Conservation (phyloP, 2,888 invertebrate genomes). For the Trichacis sp. region DNA sequence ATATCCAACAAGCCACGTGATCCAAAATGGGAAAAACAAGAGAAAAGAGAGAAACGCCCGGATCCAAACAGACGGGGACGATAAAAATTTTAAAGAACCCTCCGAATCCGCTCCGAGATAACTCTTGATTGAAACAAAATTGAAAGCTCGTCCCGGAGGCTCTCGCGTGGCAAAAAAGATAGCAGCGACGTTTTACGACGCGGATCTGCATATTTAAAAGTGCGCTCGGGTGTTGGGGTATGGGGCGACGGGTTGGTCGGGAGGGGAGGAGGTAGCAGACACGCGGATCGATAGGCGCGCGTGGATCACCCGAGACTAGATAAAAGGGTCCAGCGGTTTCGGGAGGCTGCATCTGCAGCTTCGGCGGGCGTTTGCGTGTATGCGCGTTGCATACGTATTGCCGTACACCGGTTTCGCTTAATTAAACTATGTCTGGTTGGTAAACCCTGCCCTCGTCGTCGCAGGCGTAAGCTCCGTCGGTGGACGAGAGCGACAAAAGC, state of each 20-base stretch:
- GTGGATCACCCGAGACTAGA: constrained; percentile 6
- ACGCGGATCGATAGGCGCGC: neutral
- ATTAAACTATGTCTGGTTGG: constrained; percentile 61
- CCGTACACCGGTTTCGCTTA: constrained; percentile 58
- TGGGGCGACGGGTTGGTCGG: neutral
- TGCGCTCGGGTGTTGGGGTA: no score
- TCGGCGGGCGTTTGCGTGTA: no score
- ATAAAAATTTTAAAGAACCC: neutral
- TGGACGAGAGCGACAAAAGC: constrained; percentile 46
- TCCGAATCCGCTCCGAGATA: neutral
- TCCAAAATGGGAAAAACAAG: neutral
- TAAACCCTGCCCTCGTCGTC: constrained; percentile 49
- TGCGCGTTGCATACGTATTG: neutral
- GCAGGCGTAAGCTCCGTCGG: constrained; percentile 24
- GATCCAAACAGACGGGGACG: neutral
- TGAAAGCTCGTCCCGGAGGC: constrained; percentile 1
- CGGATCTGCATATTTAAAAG: constrained; percentile 4
- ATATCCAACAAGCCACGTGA: neutral
- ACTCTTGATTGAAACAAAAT: constrained; percentile 1
- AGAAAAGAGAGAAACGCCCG: neutral
- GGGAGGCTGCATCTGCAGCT: neutral
- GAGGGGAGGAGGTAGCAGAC: no score
- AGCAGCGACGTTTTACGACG: neutral
- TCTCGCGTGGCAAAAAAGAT: constrained; percentile 1
- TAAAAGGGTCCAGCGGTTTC: constrained; percentile 8